Base-by-base conservation (phyloP, 2,888 invertebrate species). In the Patella ulyssiponensis region DNA sequence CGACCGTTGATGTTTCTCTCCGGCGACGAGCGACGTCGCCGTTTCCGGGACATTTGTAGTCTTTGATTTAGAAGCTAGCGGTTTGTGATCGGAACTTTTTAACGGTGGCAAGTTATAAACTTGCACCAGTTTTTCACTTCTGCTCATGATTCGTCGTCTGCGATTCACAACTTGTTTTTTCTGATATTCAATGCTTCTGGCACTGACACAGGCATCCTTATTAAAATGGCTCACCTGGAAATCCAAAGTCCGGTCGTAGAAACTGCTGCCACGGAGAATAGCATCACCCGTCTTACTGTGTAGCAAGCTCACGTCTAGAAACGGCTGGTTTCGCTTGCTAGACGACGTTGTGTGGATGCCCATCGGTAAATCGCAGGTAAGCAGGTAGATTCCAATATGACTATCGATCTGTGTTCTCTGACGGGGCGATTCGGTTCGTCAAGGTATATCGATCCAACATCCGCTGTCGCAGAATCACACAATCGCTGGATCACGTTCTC, bases 211-310 rank as follows among this genome's bases (percentile, higher is more conserved):
- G 12, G 23, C 64, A 64, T 64, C 23, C 64, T 64, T 64, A 15
- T 64, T 64, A 14, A 23, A 23, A n/a, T 12, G 64, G 20, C 23
- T 64, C 23, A 64, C 64, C 11, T 23, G 23, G 11, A 64, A 20
- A 15, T 64, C 23, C 14, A 64, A 20, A 4, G 64, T 64, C 7
- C 64, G 64, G 7, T 64, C 64, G 11, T 64, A 64, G 64, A 64
- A 64, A 23, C 64, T 64, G 64, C 64, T 64, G 23, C 64, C 64
- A 64, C 64, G 64, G 20, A 64, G 20, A n/a, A 64, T 64, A 64
- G 64, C 64, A 23, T 64, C 20, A 12, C 64, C 64, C 2, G 64
- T 64, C 23, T 64, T 64, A 14, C 64, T 64, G 20, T 64, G 64
- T 1, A 64, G 20, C 23, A 64, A 23, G 23, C 64, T 64, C 64